Base-by-base conservation (phyloP, 2,797 vertebrate genomes). In the Sebastes itinus region DNA sequence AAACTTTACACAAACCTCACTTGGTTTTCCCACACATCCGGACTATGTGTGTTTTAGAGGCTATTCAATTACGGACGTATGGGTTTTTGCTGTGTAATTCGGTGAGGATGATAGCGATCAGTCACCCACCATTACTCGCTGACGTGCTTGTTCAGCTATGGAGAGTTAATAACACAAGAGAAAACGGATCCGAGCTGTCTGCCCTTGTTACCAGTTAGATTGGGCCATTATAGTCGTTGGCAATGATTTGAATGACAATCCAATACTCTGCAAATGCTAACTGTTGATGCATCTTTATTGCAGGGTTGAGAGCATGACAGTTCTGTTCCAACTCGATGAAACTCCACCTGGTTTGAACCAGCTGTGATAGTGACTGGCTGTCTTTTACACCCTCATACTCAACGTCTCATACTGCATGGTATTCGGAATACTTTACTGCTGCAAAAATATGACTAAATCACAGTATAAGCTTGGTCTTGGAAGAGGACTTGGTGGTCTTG, bases 51-150 rank as follows among this genome's bases (percentile, higher is more conserved):
- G 64, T 72, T 85, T 82, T 76, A 58, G 18, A 80, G 38, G 65
- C 25, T 4, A 38, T 83, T 81, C 49, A 87, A 56, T 80, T 79
- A 78, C 60, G 23, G 27, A 71, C 3, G 49, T 68, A 62, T 72
- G 27, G n/a, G 28, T 56, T 81, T 13, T 84, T 82, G 72, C 20
- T 59, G 32, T 60, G 63, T 65, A 73, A 80, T 73, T 83, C 33
- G 25, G 20, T 38, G 69, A 76, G 32, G 71, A 73, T 77, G 67
- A 75, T 75, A 25, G 54, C 28, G 30, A 87, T 91, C 81, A 87
- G 84, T 87, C 89, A 86, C 63, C 63, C 68, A 33, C 55, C 67
- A 80, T 89, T 92, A 75, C 86, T 87, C 62, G 68, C 72, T 58
- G 62, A n/a, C 3, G 6, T 72, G 78, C 77, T 54, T 78, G 33